A percentile compares a stretch with the other conserved stretches of the same genome.
Evolutionary conservation across 2,113 vertebrate genomes (phyloP).

Genomic region (Otus sunia): DNA sequence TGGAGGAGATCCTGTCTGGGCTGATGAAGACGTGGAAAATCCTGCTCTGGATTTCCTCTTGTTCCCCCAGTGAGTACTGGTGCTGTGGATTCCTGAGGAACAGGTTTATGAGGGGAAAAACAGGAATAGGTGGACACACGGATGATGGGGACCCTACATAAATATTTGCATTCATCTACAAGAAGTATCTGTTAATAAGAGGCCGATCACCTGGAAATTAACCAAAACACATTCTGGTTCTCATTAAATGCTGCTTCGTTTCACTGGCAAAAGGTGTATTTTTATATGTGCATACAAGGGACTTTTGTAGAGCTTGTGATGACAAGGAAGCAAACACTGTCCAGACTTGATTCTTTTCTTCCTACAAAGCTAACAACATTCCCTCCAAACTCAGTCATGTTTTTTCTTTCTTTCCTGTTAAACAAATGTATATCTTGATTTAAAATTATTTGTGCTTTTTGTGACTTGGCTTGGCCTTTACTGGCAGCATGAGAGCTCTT

Average conservation of each 20-base stretch:
- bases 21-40: neutral
- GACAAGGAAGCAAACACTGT: conserved; percentile 42
- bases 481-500: neutral
- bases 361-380: neutral
- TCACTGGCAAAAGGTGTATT: conserved; percentile 10
- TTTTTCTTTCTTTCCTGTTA: neutral
- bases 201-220: conserved; percentile 25
- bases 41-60: neutral
- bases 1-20: neutral
- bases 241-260: neutral
- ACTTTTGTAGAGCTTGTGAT: neutral
- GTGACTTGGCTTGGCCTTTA: neutral
- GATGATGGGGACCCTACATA: neutral
- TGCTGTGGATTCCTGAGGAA: conserved; percentile 2
- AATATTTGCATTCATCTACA: conserved; percentile 34
- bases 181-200: conserved; percentile 11
- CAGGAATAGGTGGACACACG: neutral
- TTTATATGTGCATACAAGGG: neutral
- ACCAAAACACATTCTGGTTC: neutral
- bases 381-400: neutral
- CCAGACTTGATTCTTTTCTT: conserved; percentile 26
- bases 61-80: neutral
- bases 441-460: neutral
- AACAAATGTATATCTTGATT: neutral
- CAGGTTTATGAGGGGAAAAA: conserved; percentile 22